Conservation (phyloP, 2,113 vertebrate species). For the Ictalurus furcatus region DNA sequence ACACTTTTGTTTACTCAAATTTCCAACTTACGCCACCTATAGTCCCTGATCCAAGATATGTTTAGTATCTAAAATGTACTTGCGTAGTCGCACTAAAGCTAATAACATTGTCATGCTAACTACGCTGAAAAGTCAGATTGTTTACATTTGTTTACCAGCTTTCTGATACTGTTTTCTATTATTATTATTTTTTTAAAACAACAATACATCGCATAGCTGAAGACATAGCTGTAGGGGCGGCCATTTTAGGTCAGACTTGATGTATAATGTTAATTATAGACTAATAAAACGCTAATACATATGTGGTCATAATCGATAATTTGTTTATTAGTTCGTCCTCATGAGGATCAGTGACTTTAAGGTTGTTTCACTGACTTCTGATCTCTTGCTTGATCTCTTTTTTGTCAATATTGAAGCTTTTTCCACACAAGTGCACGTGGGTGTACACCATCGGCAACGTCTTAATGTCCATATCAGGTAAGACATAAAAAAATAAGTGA, state of each 20-base stretch:
- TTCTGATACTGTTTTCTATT: background rate
- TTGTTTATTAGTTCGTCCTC: background rate
- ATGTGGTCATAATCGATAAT: background rate
- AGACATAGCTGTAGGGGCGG: background rate
- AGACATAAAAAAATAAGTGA: background rate
- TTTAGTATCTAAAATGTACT: background rate
- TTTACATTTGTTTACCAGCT: background rate
- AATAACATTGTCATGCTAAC: background rate
- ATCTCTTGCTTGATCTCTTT: background rate
- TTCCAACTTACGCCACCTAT: background rate
- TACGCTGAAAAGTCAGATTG: background rate
- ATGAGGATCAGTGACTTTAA: background rate
- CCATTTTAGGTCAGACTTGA: background rate
- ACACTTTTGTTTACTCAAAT: background rate
- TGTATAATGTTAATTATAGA: no score
- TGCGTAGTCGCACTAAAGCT: background rate
- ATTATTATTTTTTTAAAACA: background rate
- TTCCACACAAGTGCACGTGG: slow-evolving; percentile 84
- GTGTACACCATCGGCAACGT: slow-evolving; percentile 83
- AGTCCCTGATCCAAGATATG: background rate
- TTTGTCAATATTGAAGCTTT: slow-evolving; percentile 73
- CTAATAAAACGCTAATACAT: background rate
- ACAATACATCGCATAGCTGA: background rate
- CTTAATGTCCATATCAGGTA: slow-evolving; percentile 90
- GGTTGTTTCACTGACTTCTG: background rate